Evolutionary conservation across 2,113 vertebrate genomes (phyloP).

Genomic region (Crotalus viridis): DNA sequence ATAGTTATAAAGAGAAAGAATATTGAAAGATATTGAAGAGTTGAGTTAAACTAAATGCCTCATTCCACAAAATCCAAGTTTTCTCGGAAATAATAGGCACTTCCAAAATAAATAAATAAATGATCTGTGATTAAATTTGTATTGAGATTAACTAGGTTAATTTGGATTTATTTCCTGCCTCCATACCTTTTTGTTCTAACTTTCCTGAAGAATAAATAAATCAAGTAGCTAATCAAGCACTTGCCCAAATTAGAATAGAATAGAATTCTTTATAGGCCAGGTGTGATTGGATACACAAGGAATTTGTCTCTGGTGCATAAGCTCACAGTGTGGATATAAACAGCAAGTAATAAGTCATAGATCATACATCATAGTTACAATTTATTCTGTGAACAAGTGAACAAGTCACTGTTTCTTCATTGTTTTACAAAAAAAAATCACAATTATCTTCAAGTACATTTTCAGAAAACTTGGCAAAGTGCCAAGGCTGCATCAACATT

Average conservation of each 20-base stretch:
- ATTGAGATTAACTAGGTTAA: not conserved
- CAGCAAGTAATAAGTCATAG: not conserved
- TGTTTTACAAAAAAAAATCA: not conserved
- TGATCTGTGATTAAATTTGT: slow-evolving; percentile 3
- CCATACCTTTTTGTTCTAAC: not conserved
- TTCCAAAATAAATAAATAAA: slow-evolving; percentile 11
- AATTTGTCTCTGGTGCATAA: not conserved
- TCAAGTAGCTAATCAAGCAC: not conserved
- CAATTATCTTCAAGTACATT: not conserved
- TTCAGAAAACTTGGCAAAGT: not conserved
- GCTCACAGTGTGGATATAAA: not conserved
- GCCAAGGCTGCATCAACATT: no score
- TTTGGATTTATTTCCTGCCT: not conserved
- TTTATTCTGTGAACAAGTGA: not conserved
- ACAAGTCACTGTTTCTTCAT: not conserved
- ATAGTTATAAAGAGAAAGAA: not conserved
- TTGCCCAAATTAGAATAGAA: not conserved
- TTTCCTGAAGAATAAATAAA: not conserved
- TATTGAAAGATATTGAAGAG: not conserved
- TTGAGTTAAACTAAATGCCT: not conserved
- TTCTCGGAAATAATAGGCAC: not conserved
- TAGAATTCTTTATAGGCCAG: not conserved
- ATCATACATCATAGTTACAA: not conserved
- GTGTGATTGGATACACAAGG: not conserved
- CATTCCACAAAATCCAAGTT: not conserved